Evolutionary conservation across 1,140 invertebrate species (phyloP), one percentile per base, ranked within the genome.

Genomic region (Trissolcus basalis): DNA sequence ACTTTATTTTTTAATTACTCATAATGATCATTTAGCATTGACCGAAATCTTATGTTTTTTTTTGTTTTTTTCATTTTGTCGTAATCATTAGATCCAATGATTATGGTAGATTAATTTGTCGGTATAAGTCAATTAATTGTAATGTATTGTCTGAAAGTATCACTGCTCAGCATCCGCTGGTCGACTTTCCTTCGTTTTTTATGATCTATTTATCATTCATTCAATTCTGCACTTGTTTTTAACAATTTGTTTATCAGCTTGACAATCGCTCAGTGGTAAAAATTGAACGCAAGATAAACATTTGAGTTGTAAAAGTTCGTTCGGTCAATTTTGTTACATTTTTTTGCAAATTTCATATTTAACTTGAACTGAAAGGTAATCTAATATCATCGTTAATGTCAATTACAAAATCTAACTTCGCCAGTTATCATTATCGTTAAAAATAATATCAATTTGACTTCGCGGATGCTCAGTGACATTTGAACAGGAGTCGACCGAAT

Each of bases 61-160:
- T 27, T 27, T 27, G 1, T 27, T 27, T 27, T 27, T 27, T 27
- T 27, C 19, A 27, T 6, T 27, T 27, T 27, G 19, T 83, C 70
- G 80, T 84, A 79, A 82, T 72, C 68, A 85, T 83, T 79, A 78
- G 78, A 85, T 79, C 82, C 76, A 81, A 85, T 86, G 85, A 85
- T 86, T 84, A 82, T 84, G 84, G 77, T 85, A 86, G 82, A 83
- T 85, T 85, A 85, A 83, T 86, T 87, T 82, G 86, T 71, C 80
- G 80, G 80, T 86, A 85, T 80, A 86, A 86, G 82, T 86, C 85
- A 86, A 86, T 87, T 86, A 87, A 85, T 86, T 76, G 80, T 86
- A 86, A 85, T 86, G 83, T 86, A 87, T 87, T 87, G 85, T 86
- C 85, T 86, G 86, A 86, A 87, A 86, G 75, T 86, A 84, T 86